Evolutionary conservation across 1,140 invertebrate species (phyloP).

Genomic region (Drosophila orosa): DNA sequence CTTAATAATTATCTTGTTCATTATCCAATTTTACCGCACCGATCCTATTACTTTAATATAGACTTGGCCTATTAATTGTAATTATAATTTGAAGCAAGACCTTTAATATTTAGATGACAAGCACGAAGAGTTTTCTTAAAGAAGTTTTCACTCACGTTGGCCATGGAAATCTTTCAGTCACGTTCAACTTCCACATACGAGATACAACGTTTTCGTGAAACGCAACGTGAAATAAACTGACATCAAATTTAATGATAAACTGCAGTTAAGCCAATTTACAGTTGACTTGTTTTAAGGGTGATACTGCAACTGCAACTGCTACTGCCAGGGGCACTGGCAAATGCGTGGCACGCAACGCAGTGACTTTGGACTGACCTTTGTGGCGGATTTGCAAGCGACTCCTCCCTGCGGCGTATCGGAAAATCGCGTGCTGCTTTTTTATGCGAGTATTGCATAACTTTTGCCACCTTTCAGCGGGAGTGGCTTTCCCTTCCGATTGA

Average conservation of each 20-base stretch:
- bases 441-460: conserved; percentile 51
- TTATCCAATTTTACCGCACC: no score
- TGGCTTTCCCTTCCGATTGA: conserved; percentile 60
- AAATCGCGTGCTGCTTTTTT: conserved; percentile 59
- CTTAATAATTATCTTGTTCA: no score
- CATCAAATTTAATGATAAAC: conserved; percentile 80
- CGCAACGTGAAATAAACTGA: conserved; percentile 51
- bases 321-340: conserved; percentile 44
- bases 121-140: background rate
- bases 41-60: no score
- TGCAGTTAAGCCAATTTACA: conserved; percentile 79
- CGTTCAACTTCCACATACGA: conserved; percentile 19
- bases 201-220: conserved; percentile 52
- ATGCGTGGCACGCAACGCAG: conserved; percentile 56
- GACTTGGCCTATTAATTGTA: no score
- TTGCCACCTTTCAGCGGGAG: conserved; percentile 59
- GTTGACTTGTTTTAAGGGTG: conserved; percentile 67
- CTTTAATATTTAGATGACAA: no score
- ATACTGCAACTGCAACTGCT: conserved; percentile 37
- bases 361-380: conserved; percentile 72
- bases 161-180: background rate
- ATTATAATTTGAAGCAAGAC: no score
- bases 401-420: conserved; percentile 49
- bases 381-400: conserved; percentile 41
- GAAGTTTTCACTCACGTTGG: background rate